Evolutionary conservation across 30 jellyfish, hydroid and myxozoan species (phyloP), one percentile per base, ranked within the genome.

Genomic region (Phacellophora camtschatica): DNA sequence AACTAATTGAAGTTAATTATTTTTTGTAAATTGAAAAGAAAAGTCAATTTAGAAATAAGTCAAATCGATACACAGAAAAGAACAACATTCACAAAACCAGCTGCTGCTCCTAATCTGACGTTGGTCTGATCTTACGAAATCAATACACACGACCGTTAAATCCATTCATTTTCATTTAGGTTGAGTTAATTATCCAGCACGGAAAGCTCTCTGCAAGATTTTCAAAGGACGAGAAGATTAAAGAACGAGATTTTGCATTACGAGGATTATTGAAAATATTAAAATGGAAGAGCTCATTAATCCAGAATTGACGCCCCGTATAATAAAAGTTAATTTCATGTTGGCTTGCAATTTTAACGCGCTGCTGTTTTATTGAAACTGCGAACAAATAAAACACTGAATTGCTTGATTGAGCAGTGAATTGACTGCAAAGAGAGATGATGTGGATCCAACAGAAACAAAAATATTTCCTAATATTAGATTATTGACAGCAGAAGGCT

Each of bases 251-350:
- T 36, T 54, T 65, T 70, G 59, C 73, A 67, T 80, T 57, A 37
- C 74, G 55, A 23, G 33, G 77, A 80, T 80, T 48, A 80, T 64
- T 80, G 34, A 58, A 66, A 80, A 55, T 80, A 80, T 80, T 84
- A 80, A 80, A 80, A 65, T 66, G 54, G 81, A 65, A 45, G 77
- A 65, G 77, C 34, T 80, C 84, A 80, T 80, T 64, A 63, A 80
- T 80, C 84, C 91, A 80, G 77, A 80, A 70, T 80, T 80, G 91
- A 77, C 61, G 84, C 66, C 91, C 37, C 66, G 71, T 80, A 80
- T 80, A 80, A 80, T 46, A 84, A 22, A 80, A 80, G 76, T 80
- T 80, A 80, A 80, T 80, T 80, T 80, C 84, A 80, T 34, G 91
- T 80, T 80, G 91, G 77, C 83, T 66, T 32, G 74, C 77, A 50